These are phyloP conservation scores for Peromyscus leucopus DNA, from an alignment of 2,113 vertebrate species.

Conservation along the genomic window DNA sequence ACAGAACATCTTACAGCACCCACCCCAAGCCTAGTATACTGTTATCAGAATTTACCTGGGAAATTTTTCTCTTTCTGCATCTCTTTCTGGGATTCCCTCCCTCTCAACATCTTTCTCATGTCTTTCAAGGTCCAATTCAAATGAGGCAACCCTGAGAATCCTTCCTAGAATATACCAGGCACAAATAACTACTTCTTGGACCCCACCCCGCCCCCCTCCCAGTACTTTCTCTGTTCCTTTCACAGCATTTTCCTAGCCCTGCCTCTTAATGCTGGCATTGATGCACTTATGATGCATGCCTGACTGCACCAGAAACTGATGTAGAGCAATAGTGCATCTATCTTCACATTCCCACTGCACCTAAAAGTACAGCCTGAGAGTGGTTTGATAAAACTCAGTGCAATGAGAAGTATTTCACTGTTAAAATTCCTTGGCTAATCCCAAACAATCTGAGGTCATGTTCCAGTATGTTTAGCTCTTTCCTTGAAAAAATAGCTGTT, in stretches of 20 bases:
- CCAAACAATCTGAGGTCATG: not conserved
- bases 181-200: not conserved
- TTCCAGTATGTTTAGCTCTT: not conserved
- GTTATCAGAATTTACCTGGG: not conserved
- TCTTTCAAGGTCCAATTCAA: conserved; percentile 1
- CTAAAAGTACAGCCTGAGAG: not conserved
- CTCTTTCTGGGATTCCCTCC: not conserved
- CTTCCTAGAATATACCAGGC: not conserved
- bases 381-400: not conserved
- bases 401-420: not conserved
- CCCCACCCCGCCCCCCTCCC: no score
- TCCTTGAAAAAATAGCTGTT: not conserved
- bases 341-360: not conserved
- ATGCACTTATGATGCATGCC: not conserved
- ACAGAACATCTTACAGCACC: no score
- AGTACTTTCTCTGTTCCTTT: not conserved
- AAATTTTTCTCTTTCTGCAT: not conserved
- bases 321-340: not conserved
- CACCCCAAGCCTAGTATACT: not conserved
- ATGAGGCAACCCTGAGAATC: not conserved
- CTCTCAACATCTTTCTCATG: not conserved
- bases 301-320: not conserved
- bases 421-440: not conserved
- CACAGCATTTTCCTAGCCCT: not conserved
- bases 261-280: not conserved